Percentiles rank a stretch among this genome's conserved stretches.
Evolutionary conservation across 92 coral and sea anemone genomes (phyloP).

Genomic region (Bergia puertoricense): DNA sequence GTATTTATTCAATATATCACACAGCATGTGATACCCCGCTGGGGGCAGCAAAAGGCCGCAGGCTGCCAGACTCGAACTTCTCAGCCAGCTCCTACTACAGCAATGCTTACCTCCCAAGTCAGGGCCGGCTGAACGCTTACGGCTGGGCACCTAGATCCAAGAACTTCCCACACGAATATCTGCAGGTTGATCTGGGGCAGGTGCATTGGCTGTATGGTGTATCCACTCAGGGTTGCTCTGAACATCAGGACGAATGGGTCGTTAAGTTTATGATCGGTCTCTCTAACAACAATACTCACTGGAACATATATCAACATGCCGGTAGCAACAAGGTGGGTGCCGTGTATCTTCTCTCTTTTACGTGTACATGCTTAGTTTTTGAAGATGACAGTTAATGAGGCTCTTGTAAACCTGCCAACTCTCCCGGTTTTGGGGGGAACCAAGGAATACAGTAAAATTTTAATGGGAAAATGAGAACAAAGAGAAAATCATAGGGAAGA

Average conservation of each 20-base stretch:
- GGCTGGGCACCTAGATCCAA: slow-evolving; percentile 37
- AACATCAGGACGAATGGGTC: not conserved
- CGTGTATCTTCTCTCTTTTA: too few relatives aligned
- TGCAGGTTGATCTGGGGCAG: slow-evolving; percentile 38
- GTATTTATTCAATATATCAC: too few relatives aligned
- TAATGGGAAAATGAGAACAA: too few relatives aligned
- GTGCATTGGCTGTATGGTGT: slow-evolving; percentile 20
- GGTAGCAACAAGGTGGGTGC: too few relatives aligned
- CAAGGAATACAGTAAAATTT: too few relatives aligned
- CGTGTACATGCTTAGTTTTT: too few relatives aligned
- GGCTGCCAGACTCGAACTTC: slow-evolving; percentile 12
- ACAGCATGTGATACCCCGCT: not conserved
- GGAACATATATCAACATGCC: slow-evolving; percentile 7
- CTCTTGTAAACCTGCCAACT: too few relatives aligned
- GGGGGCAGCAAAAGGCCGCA: not conserved
- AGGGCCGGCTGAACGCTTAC: not conserved
- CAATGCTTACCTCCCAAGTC: not conserved
- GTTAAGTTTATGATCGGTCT: not conserved
- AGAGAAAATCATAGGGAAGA: too few relatives aligned
- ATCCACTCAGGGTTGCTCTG: not conserved
- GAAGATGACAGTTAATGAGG: too few relatives aligned
- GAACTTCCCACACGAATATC: slow-evolving; percentile 6
- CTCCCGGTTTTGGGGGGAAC: too few relatives aligned
- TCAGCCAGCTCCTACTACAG: slow-evolving; percentile 19
- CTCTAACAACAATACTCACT: not conserved